Conservation (phyloP, 2,113 vertebrate genomes). For the Rhinoptilus africanus region DNA sequence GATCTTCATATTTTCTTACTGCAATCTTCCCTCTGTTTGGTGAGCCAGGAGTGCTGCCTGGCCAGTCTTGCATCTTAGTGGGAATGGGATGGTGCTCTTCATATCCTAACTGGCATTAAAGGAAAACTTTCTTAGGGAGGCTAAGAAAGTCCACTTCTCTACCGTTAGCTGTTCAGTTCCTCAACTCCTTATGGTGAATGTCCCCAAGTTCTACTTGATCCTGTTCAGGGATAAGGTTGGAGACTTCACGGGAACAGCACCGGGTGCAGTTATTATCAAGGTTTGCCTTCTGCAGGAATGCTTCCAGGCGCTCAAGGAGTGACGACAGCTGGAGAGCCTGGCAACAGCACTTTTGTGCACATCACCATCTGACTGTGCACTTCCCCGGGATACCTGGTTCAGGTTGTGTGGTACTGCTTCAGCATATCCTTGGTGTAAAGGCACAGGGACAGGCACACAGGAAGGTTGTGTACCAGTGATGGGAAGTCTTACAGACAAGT, state of each 20-base stretch:
- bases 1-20: neutral
- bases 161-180: neutral
- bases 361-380: rapidly evolving
- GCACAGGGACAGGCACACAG: neutral
- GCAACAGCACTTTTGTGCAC: neutral
- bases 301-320: neutral
- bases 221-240: neutral
- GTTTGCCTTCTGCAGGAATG: neutral
- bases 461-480: neutral
- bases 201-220: neutral
- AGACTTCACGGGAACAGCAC: neutral
- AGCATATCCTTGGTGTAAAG: rapidly evolving
- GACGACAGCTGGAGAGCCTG: neutral
- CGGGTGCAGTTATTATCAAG: neutral
- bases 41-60: neutral
- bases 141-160: neutral
- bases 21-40: neutral
- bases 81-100: neutral
- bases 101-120: neutral
- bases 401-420: neutral
- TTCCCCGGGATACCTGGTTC: neutral
- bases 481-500: neutral
- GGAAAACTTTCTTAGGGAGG: neutral
- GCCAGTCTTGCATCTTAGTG: neutral
- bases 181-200: rapidly evolving